phyloP scores from a whole-genome alignment of 1,140 invertebrate species.

The Zaprionus gabonicus region DNA sequence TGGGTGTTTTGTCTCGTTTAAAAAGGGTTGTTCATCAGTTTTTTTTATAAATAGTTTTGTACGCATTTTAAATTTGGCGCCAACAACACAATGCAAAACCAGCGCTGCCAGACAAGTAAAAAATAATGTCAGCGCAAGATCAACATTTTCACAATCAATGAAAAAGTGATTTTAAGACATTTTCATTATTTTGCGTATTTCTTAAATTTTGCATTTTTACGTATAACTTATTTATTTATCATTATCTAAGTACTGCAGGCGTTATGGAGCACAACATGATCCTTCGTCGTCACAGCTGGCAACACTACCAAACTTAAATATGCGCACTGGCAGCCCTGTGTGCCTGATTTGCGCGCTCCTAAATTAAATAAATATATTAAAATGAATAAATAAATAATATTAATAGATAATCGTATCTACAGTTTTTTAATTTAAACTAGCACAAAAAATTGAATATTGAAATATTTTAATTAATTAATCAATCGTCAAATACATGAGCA shows the following conservation, averaged over 20 bases:
- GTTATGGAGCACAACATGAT: not conserved
- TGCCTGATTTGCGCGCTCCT: not conserved
- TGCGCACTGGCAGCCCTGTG: not conserved
- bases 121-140: not conserved
- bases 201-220: not conserved
- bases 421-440: no score
- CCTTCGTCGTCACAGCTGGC: not conserved
- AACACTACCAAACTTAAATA: not conserved
- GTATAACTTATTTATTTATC: not conserved
- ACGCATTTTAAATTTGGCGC: constrained; percentile 18
- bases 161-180: not conserved
- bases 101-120: not conserved
- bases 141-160: not conserved
- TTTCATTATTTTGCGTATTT: not conserved
- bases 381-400: not conserved
- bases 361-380: not conserved
- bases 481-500: not conserved
- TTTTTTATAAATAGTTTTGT: not conserved
- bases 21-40: constrained; percentile 10
- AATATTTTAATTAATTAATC: no score
- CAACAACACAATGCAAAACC: not conserved
- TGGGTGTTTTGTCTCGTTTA: no score
- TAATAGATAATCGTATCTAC: not conserved
- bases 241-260: not conserved
- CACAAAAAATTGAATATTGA: no score